phyloP scores from a whole-genome alignment of 1,140 invertebrate species.

The Steinernema khuongi region DNA sequence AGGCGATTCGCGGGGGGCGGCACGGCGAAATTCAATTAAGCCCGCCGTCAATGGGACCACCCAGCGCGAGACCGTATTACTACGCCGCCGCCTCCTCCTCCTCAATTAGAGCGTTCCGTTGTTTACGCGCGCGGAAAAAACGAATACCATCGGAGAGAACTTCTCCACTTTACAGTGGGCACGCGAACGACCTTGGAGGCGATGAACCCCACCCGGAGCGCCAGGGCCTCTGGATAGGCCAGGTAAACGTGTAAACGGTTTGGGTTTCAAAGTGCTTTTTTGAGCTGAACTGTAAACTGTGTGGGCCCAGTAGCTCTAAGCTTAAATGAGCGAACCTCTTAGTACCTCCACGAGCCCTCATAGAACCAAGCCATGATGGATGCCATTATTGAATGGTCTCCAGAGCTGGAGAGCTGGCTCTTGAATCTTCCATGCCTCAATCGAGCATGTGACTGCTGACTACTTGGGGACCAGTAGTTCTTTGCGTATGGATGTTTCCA shows the following conservation, averaged over 20 bases:
- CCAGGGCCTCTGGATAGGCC: not conserved
- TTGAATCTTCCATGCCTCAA: no score
- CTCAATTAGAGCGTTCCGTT: not conserved
- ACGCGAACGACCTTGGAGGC: not conserved
- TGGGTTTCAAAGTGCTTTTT: not conserved
- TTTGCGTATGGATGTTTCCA: no score
- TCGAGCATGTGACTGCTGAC: no score
- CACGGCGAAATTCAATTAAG: not conserved
- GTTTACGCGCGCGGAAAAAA: constrained; percentile 11
- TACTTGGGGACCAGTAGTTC: no score
- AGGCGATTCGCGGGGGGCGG: not conserved
- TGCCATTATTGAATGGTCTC: no score
- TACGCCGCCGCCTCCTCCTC: not conserved
- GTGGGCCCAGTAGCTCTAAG: no score
- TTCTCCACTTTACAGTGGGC: constrained; percentile 3
- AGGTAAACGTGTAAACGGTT: not conserved
- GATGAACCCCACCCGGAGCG: not conserved
- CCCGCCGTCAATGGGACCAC: not conserved
- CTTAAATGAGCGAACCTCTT: no score
- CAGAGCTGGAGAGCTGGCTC: no score
- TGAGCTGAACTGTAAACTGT: no score
- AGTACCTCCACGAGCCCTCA: no score
- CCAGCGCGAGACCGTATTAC: not conserved
- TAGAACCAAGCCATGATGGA: no score
- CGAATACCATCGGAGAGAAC: not conserved